Evolutionary conservation across 1,140 invertebrate species (phyloP), one percentile per base, ranked within the genome.

Genomic region (Drosophila subobscura): DNA sequence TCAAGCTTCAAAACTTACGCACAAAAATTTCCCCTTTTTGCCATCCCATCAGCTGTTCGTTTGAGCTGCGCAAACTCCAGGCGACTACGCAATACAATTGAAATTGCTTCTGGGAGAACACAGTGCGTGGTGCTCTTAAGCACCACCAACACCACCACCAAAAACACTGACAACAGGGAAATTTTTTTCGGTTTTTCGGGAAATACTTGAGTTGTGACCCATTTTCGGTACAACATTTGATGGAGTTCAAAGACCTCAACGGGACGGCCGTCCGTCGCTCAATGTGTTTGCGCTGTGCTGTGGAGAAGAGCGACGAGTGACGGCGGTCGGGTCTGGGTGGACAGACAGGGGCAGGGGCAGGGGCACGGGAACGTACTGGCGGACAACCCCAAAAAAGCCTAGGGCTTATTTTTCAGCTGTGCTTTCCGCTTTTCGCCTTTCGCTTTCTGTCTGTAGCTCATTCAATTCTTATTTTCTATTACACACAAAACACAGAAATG

Each of bases 81-180:
- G 64, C 77, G 81, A 85, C 81, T 79, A 80, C 80, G 77, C 81
- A 85, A 80, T 67, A 71, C 67, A 77, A 77, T 86, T 80, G 61
- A 77, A 77, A 80, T 86, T 81, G 81, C 64, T 77, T 86, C 49
- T n/a, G 44, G 23, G 44, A 22, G 37, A 58, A 52, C 54, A 56
- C 25, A 10, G 22, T 42, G 50, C 50, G 56, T 53, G 16, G 65
- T 53, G 37, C 14, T 49, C 54, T 70, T 60, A 33, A 33, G 44
- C 49, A 23, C 46, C 59, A 23, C 27, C 16, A 20, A 40, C 10
- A 2, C 10, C 25, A 44, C 40, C 44, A 42, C 2, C 16, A 33
- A 10, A 33, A 33, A 12, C 33, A 55, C 44, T 44, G 57, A 49
- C 56, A 46, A 37, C 29, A 12, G 42, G 79, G 72, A 59, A 71